These are phyloP conservation scores for Nomada ruficornis DNA, from an alignment of 2,888 invertebrate genomes.

Conservation along the genomic window DNA sequence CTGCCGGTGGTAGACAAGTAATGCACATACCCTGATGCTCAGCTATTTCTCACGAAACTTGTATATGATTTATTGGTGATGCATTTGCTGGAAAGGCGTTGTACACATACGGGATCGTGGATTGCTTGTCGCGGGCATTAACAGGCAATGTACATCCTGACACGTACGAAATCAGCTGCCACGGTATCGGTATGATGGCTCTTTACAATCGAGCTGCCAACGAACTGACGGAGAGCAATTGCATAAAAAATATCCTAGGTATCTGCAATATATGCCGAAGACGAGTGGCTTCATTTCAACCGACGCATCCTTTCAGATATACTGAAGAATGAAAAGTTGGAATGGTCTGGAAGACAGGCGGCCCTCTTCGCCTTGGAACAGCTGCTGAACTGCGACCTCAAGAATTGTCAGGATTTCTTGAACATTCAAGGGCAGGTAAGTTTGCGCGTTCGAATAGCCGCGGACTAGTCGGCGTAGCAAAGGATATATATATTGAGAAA, in stretches of 20 bases:
- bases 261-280: background rate
- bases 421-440: slow-evolving; percentile 67
- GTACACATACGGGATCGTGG: slow-evolving; percentile 68
- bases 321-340: slow-evolving; percentile 68
- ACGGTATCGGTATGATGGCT: slow-evolving; percentile 75
- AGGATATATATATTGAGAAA: background rate
- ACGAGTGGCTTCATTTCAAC: background rate
- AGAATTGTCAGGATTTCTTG: slow-evolving; percentile 70
- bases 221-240: slow-evolving; percentile 64
- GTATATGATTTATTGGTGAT: background rate
- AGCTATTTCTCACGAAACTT: background rate
- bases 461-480: background rate
- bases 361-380: slow-evolving; percentile 74
- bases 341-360: slow-evolving; percentile 69
- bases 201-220: slow-evolving; percentile 68
- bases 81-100: slow-evolving; percentile 64
- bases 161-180: slow-evolving; percentile 67
- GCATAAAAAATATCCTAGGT: slow-evolving; percentile 38
- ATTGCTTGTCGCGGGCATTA: slow-evolving; percentile 66
- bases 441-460: background rate
- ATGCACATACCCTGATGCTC: background rate
- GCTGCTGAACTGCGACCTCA: slow-evolving; percentile 65
- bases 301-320: slow-evolving; percentile 59
- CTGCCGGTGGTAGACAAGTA: slow-evolving; percentile 73
- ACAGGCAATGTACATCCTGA: slow-evolving; percentile 56